Conservation (phyloP, 2,113 vertebrate genomes). For the Pristiophorus japonicus region DNA sequence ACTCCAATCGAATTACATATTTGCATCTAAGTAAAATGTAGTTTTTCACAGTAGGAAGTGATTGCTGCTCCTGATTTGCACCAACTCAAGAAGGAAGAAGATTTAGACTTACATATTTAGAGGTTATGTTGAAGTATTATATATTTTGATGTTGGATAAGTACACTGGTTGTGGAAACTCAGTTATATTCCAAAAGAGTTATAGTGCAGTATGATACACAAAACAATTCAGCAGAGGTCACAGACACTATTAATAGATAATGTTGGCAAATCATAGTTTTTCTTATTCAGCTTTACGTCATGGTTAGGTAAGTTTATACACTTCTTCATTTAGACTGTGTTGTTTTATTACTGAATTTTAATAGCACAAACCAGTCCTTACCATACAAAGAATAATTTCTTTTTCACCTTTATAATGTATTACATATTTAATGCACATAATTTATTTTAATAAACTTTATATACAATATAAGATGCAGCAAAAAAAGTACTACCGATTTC, state of each 20-base stretch:
- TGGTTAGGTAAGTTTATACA: background rate
- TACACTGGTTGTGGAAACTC: background rate
- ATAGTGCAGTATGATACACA: background rate
- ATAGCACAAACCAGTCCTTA: conserved; percentile 45
- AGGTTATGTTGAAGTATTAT: background rate
- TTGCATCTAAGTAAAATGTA: background rate
- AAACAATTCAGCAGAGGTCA: background rate
- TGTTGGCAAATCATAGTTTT: background rate
- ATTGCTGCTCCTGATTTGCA: background rate
- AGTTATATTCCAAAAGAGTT: background rate
- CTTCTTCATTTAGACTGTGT: conserved; percentile 39
- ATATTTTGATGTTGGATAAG: background rate
- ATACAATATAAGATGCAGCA: conserved; percentile 49
- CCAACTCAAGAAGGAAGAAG: background rate
- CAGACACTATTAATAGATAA: background rate
- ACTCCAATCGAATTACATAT: background rate
- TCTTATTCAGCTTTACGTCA: background rate
- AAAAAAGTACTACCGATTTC: conserved; percentile 49
- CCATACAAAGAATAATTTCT: conserved; percentile 40
- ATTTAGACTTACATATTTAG: conserved; percentile 5
- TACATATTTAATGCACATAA: conserved; percentile 60
- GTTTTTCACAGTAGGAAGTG: background rate
- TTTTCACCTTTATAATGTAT: conserved; percentile 44
- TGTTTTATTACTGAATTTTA: conserved; percentile 46
- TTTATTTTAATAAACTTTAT: conserved; percentile 66